Evolutionary conservation across 2,888 invertebrate species (phyloP).

Genomic region (Aphodius sticticus): DNA sequence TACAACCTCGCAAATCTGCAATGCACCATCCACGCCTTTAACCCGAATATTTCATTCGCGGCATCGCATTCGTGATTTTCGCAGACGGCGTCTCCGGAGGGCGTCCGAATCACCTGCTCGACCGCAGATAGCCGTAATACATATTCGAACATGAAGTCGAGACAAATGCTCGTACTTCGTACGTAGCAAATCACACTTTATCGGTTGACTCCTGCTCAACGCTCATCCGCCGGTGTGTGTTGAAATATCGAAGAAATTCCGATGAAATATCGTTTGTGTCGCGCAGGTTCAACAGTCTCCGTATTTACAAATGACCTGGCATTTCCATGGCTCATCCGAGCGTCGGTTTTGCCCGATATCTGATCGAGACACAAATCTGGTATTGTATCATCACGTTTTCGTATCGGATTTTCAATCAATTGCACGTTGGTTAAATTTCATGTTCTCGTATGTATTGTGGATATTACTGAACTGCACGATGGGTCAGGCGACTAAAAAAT

Average conservation of each 20-base stretch:
- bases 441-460: too few relatives aligned
- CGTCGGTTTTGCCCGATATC: not conserved
- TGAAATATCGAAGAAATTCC: not conserved
- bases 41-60: not conserved
- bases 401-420: not conserved
- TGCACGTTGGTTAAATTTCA: too few relatives aligned
- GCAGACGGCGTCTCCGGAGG: not conserved
- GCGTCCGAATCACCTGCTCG: constrained; percentile 4
- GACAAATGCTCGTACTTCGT: not conserved
- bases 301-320: not conserved
- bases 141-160: not conserved
- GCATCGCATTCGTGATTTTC: not conserved
- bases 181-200: not conserved
- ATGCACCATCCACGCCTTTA: not conserved
- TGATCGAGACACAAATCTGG: not conserved
- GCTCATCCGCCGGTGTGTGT: not conserved
- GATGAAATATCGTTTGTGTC: not conserved
- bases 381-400: not conserved
- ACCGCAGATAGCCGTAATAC: constrained; percentile 4
- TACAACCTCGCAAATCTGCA: too few relatives aligned
- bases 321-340: not conserved
- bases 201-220: not conserved
- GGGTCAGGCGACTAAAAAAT: too few relatives aligned
- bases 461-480: too few relatives aligned
- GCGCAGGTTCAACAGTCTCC: not conserved